Evolutionary conservation across 2,797 vertebrate genomes (phyloP).

Genomic region (Acropternis orthonyx): DNA sequence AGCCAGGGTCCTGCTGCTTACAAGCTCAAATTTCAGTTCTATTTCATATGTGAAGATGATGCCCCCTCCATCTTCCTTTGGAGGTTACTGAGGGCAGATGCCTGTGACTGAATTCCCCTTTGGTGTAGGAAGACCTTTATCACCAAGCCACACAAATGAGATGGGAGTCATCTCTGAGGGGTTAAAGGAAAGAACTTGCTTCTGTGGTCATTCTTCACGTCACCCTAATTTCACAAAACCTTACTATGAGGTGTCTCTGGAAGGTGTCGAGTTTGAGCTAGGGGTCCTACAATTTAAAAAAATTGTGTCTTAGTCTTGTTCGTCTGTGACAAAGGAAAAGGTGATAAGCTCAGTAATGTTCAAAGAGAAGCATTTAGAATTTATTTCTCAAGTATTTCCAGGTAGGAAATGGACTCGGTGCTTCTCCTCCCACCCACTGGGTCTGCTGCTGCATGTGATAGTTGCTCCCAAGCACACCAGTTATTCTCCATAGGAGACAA

Average conservation of each 20-base stretch:
- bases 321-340: neutral
- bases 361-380: neutral
- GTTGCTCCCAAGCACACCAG: neutral
- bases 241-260: neutral
- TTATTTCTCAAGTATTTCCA: rapidly evolving
- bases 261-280: neutral
- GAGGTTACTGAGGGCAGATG: neutral
- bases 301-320: neutral
- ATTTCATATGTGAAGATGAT: rapidly evolving
- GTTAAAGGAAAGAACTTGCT: neutral
- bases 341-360: neutral
- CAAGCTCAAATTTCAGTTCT: neutral
- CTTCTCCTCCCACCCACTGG: rapidly evolving
- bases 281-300: neutral
- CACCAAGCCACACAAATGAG: neutral
- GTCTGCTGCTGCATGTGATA: neutral
- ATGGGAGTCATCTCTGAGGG: neutral
- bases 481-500: neutral
- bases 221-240: neutral
- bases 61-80: neutral
- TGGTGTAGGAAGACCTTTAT: neutral
- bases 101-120: neutral
- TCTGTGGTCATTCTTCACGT: rapidly evolving
- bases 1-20: neutral
- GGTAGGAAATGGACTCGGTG: neutral